phyloP scores from a whole-genome alignment of 2,113 vertebrate genomes.

The Zosterops pallidus region DNA sequence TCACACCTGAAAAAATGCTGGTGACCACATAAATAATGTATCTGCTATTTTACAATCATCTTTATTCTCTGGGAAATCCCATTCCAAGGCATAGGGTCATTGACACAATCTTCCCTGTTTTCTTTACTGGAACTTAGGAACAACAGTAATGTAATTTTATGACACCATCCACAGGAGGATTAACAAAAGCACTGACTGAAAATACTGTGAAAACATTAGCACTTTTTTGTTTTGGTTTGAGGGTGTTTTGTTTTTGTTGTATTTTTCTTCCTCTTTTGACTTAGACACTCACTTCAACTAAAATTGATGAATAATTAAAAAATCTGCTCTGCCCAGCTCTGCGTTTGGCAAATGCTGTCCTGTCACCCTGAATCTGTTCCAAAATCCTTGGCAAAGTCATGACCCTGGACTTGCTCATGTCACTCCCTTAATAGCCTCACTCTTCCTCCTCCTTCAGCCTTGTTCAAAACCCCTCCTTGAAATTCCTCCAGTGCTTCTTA shows the following conservation, averaged over 20 bases:
- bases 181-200: not conserved
- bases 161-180: not conserved
- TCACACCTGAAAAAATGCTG: not conserved
- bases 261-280: not conserved
- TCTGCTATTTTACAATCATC: not conserved
- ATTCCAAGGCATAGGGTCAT: not conserved
- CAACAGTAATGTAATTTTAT: not conserved
- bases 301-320: not conserved
- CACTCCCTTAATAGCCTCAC: not conserved
- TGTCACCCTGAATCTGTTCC: not conserved
- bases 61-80: not conserved
- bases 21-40: not conserved
- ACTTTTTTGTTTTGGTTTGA: not conserved
- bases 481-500: not conserved
- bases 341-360: not conserved
- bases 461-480: not conserved
- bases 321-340: not conserved
- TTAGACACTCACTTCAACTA: not conserved
- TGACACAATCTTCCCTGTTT: not conserved
- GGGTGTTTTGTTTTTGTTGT: rapidly evolving
- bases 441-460: not conserved
- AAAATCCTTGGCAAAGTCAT: not conserved
- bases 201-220: not conserved
- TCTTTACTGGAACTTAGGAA: not conserved
- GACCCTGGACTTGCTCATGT: not conserved